Base-by-base conservation (phyloP, 2,888 invertebrate genomes). In the Synanthedon vespiformis region DNA sequence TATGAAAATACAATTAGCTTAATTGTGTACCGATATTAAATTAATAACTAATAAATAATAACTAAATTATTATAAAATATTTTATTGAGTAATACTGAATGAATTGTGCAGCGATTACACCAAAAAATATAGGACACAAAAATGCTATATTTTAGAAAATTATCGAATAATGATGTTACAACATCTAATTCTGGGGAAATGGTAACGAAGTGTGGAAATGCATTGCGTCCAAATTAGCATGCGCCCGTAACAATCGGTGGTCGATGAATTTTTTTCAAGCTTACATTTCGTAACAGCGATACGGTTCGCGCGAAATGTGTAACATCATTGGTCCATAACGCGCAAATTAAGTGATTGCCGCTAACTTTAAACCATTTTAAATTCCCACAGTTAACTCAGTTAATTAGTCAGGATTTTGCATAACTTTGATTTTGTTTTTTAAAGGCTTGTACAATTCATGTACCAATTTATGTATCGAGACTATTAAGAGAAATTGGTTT, bases 291-390 rank as follows among this genome's bases (percentile, higher is more conserved):
- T 66, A 78, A 84, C 64, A 59, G 54, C 74, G 84, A 79, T 77
- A 77, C 84, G 80, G 78, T 84, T 73, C 72, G 74, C 61, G 67
- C 72, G 65, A 76, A 81, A 80, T 80, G 76, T 83, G 80, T 77
- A 80, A 82, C 81, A 72, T 72, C 72, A 68, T 77, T 81, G 74
- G 70, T 72, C 70, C 79, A 79, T 73, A 77, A 67, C 76, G 68
- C 69, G 22, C 44, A 44, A 44, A 44, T 44, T 44, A 44, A 44
- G 4, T 44, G 44, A 13, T 44, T 44, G 44, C 44, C 14, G 44
- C 44, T 44, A 44, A 44, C 13, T 11, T 14, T 44, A 13, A 5
- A 44, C 44, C 10, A 34, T 34, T 34, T 34, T 34, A 34, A 34
- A 34, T 44, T 44, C 44, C 13, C 44, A 44, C 44, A 44, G 44